Conservation (phyloP, 2,888 invertebrate species). For the Melanargia galathea region DNA sequence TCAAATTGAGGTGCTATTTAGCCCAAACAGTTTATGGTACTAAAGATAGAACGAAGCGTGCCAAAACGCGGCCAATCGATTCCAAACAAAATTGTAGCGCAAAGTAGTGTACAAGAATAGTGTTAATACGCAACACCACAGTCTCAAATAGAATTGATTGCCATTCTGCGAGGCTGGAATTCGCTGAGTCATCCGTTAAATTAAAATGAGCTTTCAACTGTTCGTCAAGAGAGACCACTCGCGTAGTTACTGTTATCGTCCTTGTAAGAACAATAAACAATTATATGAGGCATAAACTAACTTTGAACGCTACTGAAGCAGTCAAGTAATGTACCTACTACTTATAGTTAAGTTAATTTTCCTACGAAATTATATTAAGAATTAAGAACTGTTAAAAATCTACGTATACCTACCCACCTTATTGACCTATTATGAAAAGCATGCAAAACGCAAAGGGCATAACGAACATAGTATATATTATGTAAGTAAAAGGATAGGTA, state of each 20-base stretch:
- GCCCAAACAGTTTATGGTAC: too few relatives aligned
- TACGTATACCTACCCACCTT: too few relatives aligned
- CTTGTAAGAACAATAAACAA: not conserved
- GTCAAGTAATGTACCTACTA: too few relatives aligned
- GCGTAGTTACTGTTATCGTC: not conserved
- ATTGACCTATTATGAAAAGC: too few relatives aligned
- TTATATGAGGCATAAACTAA: not conserved
- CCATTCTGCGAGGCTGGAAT: slow-evolving; percentile 45
- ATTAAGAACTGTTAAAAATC: too few relatives aligned
- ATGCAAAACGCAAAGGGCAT: too few relatives aligned
- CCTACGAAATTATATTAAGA: not conserved
- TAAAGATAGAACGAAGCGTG: slow-evolving; percentile 71
- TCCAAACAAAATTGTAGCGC: slow-evolving; percentile 63
- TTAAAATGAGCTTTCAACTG: slow-evolving; percentile 57
- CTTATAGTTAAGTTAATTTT: not conserved
- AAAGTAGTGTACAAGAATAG: slow-evolving; percentile 44
- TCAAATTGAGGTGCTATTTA: too few relatives aligned
- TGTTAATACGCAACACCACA: slow-evolving; percentile 23
- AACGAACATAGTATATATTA: too few relatives aligned
- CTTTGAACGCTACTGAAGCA: not conserved
- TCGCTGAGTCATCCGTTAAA: slow-evolving; percentile 56
- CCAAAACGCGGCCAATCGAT: slow-evolving; percentile 76
- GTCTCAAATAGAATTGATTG: slow-evolving; percentile 57
- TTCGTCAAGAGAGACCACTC: slow-evolving; percentile 1
- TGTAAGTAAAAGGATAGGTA: too few relatives aligned